Base-by-base conservation (phyloP, 2,888 invertebrate genomes). In the Andrena flavipes region DNA sequence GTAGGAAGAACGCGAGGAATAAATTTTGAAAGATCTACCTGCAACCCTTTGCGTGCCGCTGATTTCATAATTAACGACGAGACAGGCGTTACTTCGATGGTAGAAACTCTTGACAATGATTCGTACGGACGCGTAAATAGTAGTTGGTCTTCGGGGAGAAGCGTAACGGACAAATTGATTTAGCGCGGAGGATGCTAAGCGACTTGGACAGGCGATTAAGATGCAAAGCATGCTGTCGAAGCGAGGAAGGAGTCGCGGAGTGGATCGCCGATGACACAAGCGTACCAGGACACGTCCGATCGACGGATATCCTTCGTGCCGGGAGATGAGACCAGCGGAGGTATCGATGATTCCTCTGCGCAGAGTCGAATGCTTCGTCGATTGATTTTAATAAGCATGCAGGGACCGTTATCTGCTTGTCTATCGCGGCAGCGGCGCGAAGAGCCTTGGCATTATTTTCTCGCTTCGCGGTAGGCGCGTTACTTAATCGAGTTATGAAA, bases 391-490 rank as follows among this genome's bases (percentile, higher is more conserved):
- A 84, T 83, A 75, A 79, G 70, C 76, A 72, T 68, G 59, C 74
- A 7, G 64, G 13, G 64, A 63, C 76, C 84, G 88, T 90, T 91
- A 89, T 91, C 82, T 48, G 70, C 54, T 86, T 85, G 64, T 54
- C 68, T 73, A 76, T 82, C 77, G 68, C 56, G 49, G 76, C 80
- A 60, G 65, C 75, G 83, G 78, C 80, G 86, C 87, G 76, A 85
- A 76, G 79, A 87, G 87, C 91, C 91, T 91, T 92, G 91, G 89
- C 90, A 91, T 91, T 90, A 91, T 92, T 90, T 89, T 87, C 88
- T 86, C 84, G 83, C 77, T 81, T 84, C 84, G 81, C 76, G 84
- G 75, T 80, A 81, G 81, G 73, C 72, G 72, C 84, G 80, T 88
- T 88, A 88, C 88, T 87, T 85, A 87, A 88, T 85, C 83, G 88